Evolutionary conservation across 2,797 vertebrate genomes (phyloP).

Genomic region (Monodelphis domestica): DNA sequence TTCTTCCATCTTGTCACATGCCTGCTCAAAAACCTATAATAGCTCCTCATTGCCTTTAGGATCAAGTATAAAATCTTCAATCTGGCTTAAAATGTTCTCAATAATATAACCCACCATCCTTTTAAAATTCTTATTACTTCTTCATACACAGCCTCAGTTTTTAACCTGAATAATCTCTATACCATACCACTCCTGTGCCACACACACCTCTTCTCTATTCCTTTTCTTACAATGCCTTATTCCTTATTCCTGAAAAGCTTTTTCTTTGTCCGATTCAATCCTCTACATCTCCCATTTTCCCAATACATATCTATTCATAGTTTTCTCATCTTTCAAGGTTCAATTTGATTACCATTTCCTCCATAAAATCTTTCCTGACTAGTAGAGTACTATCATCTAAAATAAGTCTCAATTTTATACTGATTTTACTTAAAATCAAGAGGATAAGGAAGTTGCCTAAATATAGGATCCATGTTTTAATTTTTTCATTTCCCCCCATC

Average conservation of each 20-base stretch:
- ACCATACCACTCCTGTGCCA: no score
- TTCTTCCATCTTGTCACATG: no score
- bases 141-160: no score
- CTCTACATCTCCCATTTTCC: not conserved
- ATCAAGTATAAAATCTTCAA: no score
- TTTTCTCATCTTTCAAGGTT: not conserved
- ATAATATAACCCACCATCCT: no score
- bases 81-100: no score
- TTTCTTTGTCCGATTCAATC: not conserved
- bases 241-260: not conserved
- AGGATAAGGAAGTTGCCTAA: not conserved
- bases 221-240: not conserved
- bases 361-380: not conserved
- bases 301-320: not conserved
- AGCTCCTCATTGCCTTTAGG: no score
- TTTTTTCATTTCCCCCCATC: not conserved
- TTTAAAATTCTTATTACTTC: no score
- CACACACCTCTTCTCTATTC: no score
- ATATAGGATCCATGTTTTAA: not conserved
- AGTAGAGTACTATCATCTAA: not conserved
- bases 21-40: no score
- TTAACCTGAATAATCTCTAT: no score
- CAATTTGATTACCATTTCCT: not conserved
- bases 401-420: not conserved
- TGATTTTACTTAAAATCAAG: not conserved